Percentiles rank a stretch among this genome's conserved stretches.
Conservation (phyloP, 2,113 vertebrate genomes). For the Motacilla alba region DNA sequence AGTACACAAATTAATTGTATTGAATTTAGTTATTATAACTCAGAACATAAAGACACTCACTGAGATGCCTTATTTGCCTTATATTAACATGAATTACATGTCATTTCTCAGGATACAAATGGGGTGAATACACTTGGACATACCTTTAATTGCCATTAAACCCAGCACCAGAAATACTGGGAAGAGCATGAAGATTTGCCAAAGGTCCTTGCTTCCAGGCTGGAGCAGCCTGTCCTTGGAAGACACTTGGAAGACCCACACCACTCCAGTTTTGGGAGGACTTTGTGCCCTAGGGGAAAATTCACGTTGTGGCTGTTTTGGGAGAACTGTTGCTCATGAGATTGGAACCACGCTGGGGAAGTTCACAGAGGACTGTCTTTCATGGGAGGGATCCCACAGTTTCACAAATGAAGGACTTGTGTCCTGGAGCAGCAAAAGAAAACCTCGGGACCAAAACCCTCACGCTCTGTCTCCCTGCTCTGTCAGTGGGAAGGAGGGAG, state of each 20-base stretch:
- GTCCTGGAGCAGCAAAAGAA: background rate
- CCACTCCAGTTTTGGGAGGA: background rate
- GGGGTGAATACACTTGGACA: background rate
- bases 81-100: background rate
- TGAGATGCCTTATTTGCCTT: background rate
- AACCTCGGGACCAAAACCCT: background rate
- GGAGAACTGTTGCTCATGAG: background rate
- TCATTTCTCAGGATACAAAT: background rate
- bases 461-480: accelerated
- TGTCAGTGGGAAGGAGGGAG: background rate
- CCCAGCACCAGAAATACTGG: background rate
- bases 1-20: background rate
- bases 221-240: background rate
- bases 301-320: accelerated
- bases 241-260: background rate
- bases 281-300: no score
- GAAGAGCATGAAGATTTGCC: background rate
- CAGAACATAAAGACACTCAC: background rate
- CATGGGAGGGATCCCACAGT: accelerated
- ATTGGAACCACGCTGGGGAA: accelerated
- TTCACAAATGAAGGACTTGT: no score
- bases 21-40: background rate
- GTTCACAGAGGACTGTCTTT: background rate
- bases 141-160: background rate
- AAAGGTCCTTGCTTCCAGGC: background rate